Percentiles rank a stretch among this genome's conserved stretches.
phyloP scores from a whole-genome alignment of 2,888 invertebrate species.

The Carabus problematicus region DNA sequence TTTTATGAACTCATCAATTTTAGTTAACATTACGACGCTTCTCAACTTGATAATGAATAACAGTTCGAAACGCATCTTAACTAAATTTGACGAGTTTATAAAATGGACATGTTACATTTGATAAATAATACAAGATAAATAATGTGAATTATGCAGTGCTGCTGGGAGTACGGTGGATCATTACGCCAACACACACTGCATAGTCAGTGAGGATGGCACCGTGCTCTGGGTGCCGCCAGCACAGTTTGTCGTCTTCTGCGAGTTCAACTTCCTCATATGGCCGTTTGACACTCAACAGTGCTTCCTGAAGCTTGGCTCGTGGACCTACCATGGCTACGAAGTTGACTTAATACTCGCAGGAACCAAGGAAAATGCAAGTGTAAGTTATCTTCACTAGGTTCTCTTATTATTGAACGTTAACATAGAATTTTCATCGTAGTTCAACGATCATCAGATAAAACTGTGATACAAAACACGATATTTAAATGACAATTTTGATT shows the following conservation, averaged over 20 bases:
- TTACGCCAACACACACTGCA: conserved; percentile 65
- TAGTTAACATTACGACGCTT: too few relatives aligned
- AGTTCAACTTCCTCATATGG: conserved; percentile 74
- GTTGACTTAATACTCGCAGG: conserved; percentile 61
- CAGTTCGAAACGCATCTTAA: too few relatives aligned
- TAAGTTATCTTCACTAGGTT: conserved; percentile 27
- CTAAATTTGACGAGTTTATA: too few relatives aligned
- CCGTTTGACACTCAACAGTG: conserved; percentile 77
- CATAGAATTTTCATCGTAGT: neutral
- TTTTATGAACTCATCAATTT: too few relatives aligned
- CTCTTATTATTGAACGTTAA: neutral
- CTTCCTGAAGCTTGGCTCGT: conserved; percentile 74
- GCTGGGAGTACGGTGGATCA: conserved; percentile 66
- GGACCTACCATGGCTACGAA: conserved; percentile 70
- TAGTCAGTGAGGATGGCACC: conserved; percentile 62
- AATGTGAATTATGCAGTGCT: conserved; percentile 59
- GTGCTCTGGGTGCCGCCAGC: conserved; percentile 74
- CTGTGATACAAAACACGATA: neutral
- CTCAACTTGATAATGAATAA: too few relatives aligned
- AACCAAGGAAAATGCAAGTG: conserved; percentile 51
- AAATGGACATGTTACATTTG: too few relatives aligned
- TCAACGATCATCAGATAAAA: neutral
- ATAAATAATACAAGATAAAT: conserved; percentile 12
- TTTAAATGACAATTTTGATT: conserved; percentile 1
- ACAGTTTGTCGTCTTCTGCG: conserved; percentile 70